Evolutionary conservation across 2,797 vertebrate species (phyloP).

Genomic region (Carduelis carduelis): DNA sequence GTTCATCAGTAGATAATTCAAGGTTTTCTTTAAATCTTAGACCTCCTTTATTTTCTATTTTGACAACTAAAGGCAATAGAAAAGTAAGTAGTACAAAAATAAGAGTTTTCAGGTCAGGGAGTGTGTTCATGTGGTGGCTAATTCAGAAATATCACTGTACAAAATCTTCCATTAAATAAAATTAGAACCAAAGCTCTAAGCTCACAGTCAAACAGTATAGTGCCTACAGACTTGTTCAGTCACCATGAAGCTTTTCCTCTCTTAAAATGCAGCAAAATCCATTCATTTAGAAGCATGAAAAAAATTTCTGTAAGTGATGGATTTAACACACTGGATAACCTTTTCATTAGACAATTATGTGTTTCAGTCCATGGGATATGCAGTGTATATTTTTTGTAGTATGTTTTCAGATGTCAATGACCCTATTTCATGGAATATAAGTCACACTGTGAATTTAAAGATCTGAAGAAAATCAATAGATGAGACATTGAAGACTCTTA

Average conservation of each 20-base stretch:
- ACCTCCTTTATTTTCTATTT: background rate
- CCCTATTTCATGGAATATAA: slow-evolving; percentile 75
- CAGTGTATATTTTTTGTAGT: slow-evolving; percentile 69
- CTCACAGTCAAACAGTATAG: slow-evolving; percentile 19
- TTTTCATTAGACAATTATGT: slow-evolving; percentile 76
- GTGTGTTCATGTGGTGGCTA: background rate
- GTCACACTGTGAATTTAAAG: slow-evolving; percentile 72
- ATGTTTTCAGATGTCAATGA: slow-evolving; percentile 71
- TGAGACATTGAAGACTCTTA: slow-evolving; percentile 55
- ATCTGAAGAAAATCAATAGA: slow-evolving; percentile 71
- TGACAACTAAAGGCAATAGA: background rate
- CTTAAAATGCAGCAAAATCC: slow-evolving; percentile 61
- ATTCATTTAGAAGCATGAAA: slow-evolving; percentile 65
- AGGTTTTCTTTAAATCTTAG: background rate
- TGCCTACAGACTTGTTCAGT: slow-evolving; percentile 36
- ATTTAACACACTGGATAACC: slow-evolving; percentile 75
- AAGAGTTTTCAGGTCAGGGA: slow-evolving; percentile 4
- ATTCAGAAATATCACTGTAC: slow-evolving; percentile 2
- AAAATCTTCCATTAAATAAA: slow-evolving; percentile 30
- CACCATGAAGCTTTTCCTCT: slow-evolving; percentile 52
- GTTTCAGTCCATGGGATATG: slow-evolving; percentile 67
- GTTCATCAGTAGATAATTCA: background rate
- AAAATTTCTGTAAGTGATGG: slow-evolving; percentile 66
- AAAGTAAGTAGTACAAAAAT: background rate
- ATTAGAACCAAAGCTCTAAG: slow-evolving; percentile 23